Evolutionary conservation across 2,888 invertebrate species (phyloP).

Genomic region (Cheilosia pagana): DNA sequence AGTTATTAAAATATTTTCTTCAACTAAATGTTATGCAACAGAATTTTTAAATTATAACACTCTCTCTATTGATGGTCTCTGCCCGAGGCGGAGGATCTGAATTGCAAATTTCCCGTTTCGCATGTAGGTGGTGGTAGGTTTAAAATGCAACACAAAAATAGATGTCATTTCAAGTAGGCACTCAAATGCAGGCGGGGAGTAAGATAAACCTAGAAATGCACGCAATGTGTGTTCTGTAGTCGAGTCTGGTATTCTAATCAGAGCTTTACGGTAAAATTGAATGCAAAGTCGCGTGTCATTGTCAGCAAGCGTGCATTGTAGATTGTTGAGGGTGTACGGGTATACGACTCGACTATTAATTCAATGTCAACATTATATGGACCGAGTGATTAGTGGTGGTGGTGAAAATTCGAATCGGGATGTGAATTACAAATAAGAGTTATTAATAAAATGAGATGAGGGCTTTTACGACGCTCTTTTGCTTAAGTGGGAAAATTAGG

Average conservation of each 20-base stretch:
- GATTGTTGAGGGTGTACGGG: background rate
- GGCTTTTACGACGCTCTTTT: background rate
- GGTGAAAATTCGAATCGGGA: conserved; percentile 5
- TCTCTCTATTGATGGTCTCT: background rate
- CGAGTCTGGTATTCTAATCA: conserved; percentile 55
- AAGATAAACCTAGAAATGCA: conserved; percentile 9
- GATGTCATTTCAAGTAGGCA: background rate
- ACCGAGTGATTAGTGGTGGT: conserved; percentile 21
- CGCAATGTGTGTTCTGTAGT: conserved; percentile 44
- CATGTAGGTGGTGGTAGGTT: background rate
- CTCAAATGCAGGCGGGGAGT: background rate
- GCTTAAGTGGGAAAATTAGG: too few relatives aligned
- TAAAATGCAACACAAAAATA: background rate
- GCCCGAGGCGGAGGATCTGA: background rate
- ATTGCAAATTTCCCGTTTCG: conserved; percentile 35
- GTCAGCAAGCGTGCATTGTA: conserved; percentile 7
- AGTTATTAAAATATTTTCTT: background rate
- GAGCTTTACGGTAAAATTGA: conserved; percentile 32
- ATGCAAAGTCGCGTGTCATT: conserved; percentile 39
- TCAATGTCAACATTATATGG: conserved; percentile 36
- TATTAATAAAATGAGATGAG: conserved; percentile 4
- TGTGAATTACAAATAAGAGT: conserved; percentile 21
- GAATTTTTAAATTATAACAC: conserved; percentile 5
- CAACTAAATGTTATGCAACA: conserved; percentile 10
- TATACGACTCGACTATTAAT: conserved; percentile 1